These are phyloP conservation scores for Babylonia areolata DNA, from an alignment of 1,140 invertebrate genomes.

Conservation along the genomic window DNA sequence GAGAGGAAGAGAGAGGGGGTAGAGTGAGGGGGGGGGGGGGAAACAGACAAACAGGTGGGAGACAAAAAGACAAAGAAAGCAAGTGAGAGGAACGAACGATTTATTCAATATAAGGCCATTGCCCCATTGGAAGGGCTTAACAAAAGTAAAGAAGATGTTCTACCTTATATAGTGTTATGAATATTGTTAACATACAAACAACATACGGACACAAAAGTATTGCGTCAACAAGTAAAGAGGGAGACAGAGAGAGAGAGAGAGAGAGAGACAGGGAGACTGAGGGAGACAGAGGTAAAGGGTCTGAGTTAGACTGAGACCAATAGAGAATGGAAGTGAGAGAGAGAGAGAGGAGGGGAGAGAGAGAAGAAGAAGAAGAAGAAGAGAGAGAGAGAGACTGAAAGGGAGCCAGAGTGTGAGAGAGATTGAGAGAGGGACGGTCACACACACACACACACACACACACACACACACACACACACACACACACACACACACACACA, in stretches of 20 bases:
- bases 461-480: too few species aligned
- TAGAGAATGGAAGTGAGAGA: neutral
- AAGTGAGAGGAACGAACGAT: too few species aligned
- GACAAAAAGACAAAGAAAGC: neutral
- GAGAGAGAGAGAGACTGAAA: neutral
- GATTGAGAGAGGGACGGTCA: neutral
- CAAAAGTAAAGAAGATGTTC: too few species aligned
- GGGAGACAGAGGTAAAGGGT: too few species aligned
- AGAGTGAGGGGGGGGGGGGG: too few species aligned
- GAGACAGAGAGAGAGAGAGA: constrained; percentile 11
- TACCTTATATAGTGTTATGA: neutral
- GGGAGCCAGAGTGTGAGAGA: neutral
- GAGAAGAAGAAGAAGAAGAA: constrained; percentile 13
- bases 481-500: neutral
- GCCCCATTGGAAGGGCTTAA: too few species aligned
- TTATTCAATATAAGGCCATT: too few species aligned
- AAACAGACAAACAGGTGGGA: neutral
- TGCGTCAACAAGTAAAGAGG: too few species aligned
- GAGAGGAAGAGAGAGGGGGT: neutral
- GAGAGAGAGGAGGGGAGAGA: constrained; percentile 22
- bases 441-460: too few species aligned
- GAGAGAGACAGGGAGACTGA: neutral
- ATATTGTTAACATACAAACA: too few species aligned
- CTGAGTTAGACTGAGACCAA: neutral
- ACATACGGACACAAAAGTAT: too few species aligned